These are phyloP conservation scores for Geodia barretti DNA, from an alignment of 37 sponge, comb jelly and placozoan genomes.

Conservation along the genomic window DNA sequence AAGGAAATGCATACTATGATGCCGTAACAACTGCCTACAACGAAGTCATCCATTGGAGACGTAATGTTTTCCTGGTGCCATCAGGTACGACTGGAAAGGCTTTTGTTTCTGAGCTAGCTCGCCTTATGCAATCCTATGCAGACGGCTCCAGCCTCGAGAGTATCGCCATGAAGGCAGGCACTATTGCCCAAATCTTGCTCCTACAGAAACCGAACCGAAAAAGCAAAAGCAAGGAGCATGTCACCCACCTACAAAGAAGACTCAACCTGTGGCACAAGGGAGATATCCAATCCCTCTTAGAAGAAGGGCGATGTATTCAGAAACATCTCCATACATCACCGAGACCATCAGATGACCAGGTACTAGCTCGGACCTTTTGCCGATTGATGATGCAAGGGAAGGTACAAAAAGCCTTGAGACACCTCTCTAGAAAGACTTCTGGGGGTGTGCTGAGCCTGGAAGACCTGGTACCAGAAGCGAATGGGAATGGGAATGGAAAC, in stretches of 20 bases:
- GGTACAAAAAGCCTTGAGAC: slow-evolving; percentile 28
- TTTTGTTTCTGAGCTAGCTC: slow-evolving; percentile 22
- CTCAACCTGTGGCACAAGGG: slow-evolving; percentile 22
- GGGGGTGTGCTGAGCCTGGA: slow-evolving; percentile 22
- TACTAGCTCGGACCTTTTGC: not conserved
- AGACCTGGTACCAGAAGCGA: slow-evolving; percentile 6
- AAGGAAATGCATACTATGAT: not conserved
- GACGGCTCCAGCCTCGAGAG: slow-evolving; percentile 21
- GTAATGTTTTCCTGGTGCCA: slow-evolving; percentile 25
- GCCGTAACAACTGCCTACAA: slow-evolving; percentile 11
- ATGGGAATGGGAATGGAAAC: not conserved
- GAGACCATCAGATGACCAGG: not conserved
- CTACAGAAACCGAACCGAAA: slow-evolving; percentile 26
- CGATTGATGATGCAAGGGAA: not conserved
- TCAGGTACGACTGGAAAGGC: slow-evolving; percentile 24
- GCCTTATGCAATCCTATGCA: slow-evolving; percentile 25
- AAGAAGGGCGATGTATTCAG: slow-evolving; percentile 36
- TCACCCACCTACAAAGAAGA: slow-evolving; percentile 5
- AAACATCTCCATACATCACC: no score
- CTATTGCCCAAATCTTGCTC: slow-evolving; percentile 12
- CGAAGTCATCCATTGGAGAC: slow-evolving; percentile 37
- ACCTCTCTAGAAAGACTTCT: slow-evolving; percentile 8
- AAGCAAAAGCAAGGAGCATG: slow-evolving; percentile 27
- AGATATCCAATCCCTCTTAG: slow-evolving; percentile 3
- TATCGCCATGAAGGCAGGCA: slow-evolving; percentile 29